A percentile compares a stretch with the other conserved stretches of the same genome.
These are phyloP conservation scores for Matsumyia berberina DNA, from an alignment of 2,888 invertebrate species.

Conservation along the genomic window DNA sequence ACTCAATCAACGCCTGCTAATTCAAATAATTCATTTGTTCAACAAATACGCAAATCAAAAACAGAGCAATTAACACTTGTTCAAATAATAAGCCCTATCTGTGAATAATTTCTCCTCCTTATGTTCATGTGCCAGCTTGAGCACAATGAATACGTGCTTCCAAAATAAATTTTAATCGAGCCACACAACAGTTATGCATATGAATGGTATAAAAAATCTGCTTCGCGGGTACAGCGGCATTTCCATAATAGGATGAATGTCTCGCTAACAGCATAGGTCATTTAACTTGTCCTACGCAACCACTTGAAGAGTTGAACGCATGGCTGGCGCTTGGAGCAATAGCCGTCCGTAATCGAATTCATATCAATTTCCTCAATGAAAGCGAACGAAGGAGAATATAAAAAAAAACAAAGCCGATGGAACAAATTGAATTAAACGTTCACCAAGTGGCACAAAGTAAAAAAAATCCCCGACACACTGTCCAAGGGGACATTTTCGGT, in stretches of 20 bases:
- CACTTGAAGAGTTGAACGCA: constrained; percentile 7
- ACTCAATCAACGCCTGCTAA: constrained; percentile 18
- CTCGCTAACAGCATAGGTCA: constrained; percentile 36
- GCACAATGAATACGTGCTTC: constrained; percentile 38
- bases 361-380: constrained; percentile 54
- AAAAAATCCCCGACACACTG: not conserved
- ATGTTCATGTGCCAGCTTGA: constrained; percentile 21
- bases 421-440: constrained; percentile 37
- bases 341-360: constrained; percentile 55
- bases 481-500: not conserved
- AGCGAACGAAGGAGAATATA: constrained; percentile 30
- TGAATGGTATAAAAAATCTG: not conserved
- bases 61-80: constrained; percentile 38
- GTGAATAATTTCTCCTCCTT: constrained; percentile 1
- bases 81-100: constrained; percentile 21
- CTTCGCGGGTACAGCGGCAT: constrained; percentile 29
- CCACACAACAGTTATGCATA: constrained; percentile 41
- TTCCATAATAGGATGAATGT: constrained; percentile 50
- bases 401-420: not conserved
- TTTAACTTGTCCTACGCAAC: constrained; percentile 55
- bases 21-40: not conserved
- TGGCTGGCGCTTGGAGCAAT: constrained; percentile 31
- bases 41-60: constrained; percentile 16
- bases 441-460: constrained; percentile 2
- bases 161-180: constrained; percentile 19